Evolutionary conservation across 2,113 vertebrate genomes (phyloP).

Genomic region (Dinomys branickii): DNA sequence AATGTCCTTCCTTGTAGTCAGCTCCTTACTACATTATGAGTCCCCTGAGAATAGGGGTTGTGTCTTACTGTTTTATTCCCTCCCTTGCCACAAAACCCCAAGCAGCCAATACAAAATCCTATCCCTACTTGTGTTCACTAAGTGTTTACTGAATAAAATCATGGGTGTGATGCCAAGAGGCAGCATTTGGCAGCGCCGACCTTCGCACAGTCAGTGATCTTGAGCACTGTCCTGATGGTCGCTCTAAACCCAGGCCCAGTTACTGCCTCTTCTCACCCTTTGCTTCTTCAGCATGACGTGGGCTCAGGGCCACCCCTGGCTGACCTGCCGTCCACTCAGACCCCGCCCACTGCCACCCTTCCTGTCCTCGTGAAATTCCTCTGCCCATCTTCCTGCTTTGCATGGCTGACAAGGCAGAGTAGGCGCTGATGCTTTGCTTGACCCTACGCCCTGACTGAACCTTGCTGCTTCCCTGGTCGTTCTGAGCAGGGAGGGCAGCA

Average conservation of each 20-base stretch:
- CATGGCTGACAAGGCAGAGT: neutral
- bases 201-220: conserved; percentile 42
- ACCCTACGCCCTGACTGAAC: conserved; percentile 52
- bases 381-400: conserved; percentile 73
- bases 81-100: neutral
- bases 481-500: conserved; percentile 50
- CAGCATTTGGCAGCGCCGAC: conserved; percentile 4
- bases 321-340: conserved; percentile 65
- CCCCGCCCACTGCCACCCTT: conserved; percentile 70
- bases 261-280: conserved; percentile 42
- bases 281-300: conserved; percentile 58
- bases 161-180: conserved; percentile 5
- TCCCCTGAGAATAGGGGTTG: neutral
- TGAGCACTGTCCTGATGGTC: conserved; percentile 14
- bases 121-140: neutral
- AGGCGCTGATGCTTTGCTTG: conserved; percentile 7
- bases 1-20: neutral
- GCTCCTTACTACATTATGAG: neutral
- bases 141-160: conserved; percentile 46
- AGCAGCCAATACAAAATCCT: neutral
- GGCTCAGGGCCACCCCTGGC: conserved; percentile 60
- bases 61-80: conserved; percentile 1
- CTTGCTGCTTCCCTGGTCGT: conserved; percentile 62
- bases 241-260: neutral
- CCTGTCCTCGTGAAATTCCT: conserved; percentile 72